Percentiles rank a stretch among this genome's conserved stretches.
Evolutionary conservation across 2,113 vertebrate genomes (phyloP).

Genomic region (Antigone vipio): DNA sequence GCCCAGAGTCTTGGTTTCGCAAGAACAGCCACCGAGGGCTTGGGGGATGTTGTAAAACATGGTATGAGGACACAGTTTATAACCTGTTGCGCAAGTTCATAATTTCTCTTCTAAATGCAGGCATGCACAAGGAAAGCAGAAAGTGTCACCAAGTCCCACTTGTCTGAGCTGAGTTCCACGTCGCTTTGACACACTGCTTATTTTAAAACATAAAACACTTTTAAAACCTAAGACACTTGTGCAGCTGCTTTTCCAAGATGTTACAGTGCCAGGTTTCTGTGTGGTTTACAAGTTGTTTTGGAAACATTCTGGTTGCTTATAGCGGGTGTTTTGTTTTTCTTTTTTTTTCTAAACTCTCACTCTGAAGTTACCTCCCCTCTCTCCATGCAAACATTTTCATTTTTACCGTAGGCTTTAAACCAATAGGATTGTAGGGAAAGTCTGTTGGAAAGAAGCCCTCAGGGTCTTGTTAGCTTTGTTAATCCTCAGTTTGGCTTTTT

Average conservation of each 20-base stretch:
- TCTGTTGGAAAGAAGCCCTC: not conserved
- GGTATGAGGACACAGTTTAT: not conserved
- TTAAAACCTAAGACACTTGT: not conserved
- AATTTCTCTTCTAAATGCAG: not conserved
- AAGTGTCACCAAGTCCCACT: not conserved
- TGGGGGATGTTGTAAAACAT: not conserved
- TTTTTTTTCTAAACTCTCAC: not conserved
- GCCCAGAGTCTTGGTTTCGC: not conserved
- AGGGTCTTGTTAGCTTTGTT: not conserved
- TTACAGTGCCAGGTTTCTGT: not conserved
- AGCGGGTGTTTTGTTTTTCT: accelerated
- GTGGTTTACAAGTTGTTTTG: conserved; percentile 33
- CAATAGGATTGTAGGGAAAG: not conserved
- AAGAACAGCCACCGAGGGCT: accelerated
- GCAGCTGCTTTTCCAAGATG: not conserved
- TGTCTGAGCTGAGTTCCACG: not conserved
- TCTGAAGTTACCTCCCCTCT: not conserved
- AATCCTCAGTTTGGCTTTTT: not conserved
- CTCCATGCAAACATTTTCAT: not conserved
- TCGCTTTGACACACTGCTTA: not conserved
- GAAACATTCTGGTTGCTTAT: conserved; percentile 14
- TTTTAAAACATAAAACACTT: not conserved
- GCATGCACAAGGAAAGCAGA: not conserved
- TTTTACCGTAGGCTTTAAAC: conserved; percentile 14
- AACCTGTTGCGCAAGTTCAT: not conserved